A percentile compares a stretch with the other conserved stretches of the same genome.
phyloP scores from a whole-genome alignment of 2,113 vertebrate genomes.

The Rattus rattus region DNA sequence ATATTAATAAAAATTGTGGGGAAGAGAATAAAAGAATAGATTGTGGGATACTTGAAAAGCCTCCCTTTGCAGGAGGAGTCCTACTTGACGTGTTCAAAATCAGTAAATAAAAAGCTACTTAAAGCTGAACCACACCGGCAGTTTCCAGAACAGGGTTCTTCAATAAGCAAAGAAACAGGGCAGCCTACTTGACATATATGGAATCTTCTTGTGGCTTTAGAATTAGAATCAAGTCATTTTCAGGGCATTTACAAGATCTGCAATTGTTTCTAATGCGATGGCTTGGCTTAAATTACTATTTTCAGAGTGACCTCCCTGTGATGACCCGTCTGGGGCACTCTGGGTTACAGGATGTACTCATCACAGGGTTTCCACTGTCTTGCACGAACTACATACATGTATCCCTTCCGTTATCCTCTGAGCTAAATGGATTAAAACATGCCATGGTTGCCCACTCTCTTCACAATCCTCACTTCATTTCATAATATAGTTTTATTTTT shows the following conservation, averaged over 20 bases:
- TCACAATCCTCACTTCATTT: constrained; percentile 48
- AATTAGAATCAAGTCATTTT: neutral
- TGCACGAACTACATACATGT: neutral
- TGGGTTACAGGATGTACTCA: constrained; percentile 19
- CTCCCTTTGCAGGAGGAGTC: neutral
- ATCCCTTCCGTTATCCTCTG: neutral
- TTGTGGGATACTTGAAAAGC: neutral
- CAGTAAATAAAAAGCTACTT: neutral
- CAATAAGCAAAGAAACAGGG: neutral
- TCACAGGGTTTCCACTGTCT: constrained; percentile 4
- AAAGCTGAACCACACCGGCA: neutral
- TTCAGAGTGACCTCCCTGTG: neutral
- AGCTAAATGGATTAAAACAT: constrained; percentile 73
- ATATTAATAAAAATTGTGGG: neutral
- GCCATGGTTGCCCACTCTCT: constrained; percentile 66
- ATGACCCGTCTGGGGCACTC: constrained; percentile 16
- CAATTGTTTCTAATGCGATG: neutral
- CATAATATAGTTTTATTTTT: neutral
- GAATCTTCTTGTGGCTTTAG: neutral
- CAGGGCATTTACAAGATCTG: neutral
- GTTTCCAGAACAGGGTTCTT: neutral
- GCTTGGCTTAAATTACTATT: neutral
- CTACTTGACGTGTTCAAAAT: neutral
- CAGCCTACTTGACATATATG: no score
- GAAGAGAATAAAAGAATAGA: neutral